Evolutionary conservation across 2,797 vertebrate species (phyloP).

Genomic region (Lacerta agilis): DNA sequence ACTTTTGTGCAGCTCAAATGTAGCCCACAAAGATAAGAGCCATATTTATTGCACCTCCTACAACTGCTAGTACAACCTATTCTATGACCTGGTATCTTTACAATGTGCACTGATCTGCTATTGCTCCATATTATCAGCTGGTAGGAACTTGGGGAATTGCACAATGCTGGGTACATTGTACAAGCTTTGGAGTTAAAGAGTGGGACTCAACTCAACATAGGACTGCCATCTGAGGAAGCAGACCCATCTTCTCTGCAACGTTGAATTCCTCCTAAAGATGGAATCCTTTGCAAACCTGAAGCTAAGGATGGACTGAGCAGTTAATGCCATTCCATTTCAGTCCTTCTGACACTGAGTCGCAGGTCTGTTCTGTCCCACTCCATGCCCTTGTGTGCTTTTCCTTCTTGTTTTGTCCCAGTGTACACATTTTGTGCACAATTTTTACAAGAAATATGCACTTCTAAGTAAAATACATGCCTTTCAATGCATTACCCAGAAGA

Average conservation of each 20-base stretch:
- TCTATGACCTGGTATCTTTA: background rate
- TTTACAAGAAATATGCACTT: too few relatives aligned
- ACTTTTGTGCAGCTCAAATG: too few relatives aligned
- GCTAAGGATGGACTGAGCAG: background rate
- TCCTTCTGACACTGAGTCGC: too few relatives aligned
- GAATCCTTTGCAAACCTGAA: background rate
- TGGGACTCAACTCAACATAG: background rate
- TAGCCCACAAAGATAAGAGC: too few relatives aligned
- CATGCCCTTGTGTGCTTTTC: too few relatives aligned
- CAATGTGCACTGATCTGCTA: background rate
- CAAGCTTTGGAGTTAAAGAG: background rate
- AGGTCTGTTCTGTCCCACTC: too few relatives aligned
- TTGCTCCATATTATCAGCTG: background rate
- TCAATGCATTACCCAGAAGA: too few relatives aligned
- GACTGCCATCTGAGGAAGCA: background rate
- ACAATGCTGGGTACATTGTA: background rate
- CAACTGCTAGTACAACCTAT: background rate
- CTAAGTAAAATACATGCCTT: too few relatives aligned
- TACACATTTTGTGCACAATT: too few relatives aligned
- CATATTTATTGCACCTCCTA: too few relatives aligned
- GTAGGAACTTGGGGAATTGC: background rate
- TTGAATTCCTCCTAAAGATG: background rate
- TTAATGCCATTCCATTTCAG: too few relatives aligned
- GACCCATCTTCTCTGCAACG: background rate
- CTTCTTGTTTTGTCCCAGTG: too few relatives aligned